These are phyloP conservation scores for Rhinophrynus dorsalis DNA, from an alignment of 2,797 vertebrate species.

Conservation along the genomic window DNA sequence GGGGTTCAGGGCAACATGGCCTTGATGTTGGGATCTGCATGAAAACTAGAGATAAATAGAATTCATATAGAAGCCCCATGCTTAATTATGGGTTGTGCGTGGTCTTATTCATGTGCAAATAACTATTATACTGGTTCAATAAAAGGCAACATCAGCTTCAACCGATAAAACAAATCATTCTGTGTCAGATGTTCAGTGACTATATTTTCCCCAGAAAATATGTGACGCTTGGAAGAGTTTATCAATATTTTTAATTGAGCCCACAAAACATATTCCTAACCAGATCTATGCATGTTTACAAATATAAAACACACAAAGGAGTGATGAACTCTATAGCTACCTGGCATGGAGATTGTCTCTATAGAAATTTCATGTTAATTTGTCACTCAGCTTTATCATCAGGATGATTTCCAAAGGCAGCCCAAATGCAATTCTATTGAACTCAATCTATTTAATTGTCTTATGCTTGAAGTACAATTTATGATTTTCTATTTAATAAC, in stretches of 20 bases:
- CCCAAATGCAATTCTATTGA: not conserved
- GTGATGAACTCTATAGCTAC: slow-evolving; percentile 1
- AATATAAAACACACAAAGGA: not conserved
- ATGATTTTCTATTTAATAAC: slow-evolving; percentile 3
- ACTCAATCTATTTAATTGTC: slow-evolving; percentile 1
- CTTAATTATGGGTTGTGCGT: too few relatives aligned
- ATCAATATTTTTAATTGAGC: slow-evolving; percentile 20
- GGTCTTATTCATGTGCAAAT: too few relatives aligned
- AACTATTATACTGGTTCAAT: too few relatives aligned
- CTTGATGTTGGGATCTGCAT: too few relatives aligned
- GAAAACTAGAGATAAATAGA: too few relatives aligned
- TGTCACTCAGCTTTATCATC: not conserved
- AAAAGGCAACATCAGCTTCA: not conserved
- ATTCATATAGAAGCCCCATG: too few relatives aligned
- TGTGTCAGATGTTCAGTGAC: not conserved
- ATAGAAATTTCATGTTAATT: slow-evolving; percentile 20
- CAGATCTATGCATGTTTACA: not conserved
- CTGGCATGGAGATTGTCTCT: not conserved
- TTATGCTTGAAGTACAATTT: slow-evolving; percentile 10
- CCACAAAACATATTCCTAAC: not conserved
- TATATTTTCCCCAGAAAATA: not conserved
- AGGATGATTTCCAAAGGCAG: slow-evolving; percentile 2
- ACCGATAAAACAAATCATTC: not conserved
- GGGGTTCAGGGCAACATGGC: too few relatives aligned
- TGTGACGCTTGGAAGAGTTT: not conserved